Evolutionary conservation across 2,113 vertebrate species (phyloP).

Genomic region (Mormyrus iriodes): DNA sequence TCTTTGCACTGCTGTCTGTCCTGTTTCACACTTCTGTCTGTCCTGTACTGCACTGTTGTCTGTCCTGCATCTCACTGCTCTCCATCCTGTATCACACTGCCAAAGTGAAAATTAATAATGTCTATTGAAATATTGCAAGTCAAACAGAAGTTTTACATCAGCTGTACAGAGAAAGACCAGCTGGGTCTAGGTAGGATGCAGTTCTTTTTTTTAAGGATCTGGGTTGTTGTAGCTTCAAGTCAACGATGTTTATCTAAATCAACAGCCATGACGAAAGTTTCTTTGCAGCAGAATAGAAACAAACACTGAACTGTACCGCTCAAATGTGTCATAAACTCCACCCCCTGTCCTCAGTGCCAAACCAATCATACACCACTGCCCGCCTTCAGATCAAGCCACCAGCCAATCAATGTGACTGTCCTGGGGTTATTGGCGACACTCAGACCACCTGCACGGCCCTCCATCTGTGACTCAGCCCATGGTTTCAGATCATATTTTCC

Average conservation of each 20-base stretch:
- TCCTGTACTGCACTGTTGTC: too few relatives aligned
- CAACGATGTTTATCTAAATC: not conserved
- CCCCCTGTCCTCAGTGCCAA: not conserved
- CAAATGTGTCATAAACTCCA: not conserved
- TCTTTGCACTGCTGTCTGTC: too few relatives aligned
- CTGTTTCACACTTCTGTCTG: too few relatives aligned
- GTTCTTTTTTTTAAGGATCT: not conserved
- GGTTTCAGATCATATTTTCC: too few relatives aligned
- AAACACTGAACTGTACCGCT: not conserved
- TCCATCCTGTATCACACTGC: not conserved
- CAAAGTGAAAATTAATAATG: not conserved
- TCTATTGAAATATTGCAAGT: not conserved
- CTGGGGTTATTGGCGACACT: not conserved
- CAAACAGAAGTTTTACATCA: not conserved
- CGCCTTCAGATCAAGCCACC: not conserved
- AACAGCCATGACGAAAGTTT: not conserved
- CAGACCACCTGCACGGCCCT: not conserved
- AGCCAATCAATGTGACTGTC: not conserved
- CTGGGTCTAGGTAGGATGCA: not conserved
- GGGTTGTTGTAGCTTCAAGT: not conserved
- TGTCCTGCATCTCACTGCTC: not conserved
- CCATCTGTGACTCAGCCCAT: not conserved
- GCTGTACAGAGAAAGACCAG: not conserved
- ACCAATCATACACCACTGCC: not conserved
- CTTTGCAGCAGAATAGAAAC: not conserved